Evolutionary conservation across 2,797 vertebrate species (phyloP).

Genomic region (Etheostoma nigrum): DNA sequence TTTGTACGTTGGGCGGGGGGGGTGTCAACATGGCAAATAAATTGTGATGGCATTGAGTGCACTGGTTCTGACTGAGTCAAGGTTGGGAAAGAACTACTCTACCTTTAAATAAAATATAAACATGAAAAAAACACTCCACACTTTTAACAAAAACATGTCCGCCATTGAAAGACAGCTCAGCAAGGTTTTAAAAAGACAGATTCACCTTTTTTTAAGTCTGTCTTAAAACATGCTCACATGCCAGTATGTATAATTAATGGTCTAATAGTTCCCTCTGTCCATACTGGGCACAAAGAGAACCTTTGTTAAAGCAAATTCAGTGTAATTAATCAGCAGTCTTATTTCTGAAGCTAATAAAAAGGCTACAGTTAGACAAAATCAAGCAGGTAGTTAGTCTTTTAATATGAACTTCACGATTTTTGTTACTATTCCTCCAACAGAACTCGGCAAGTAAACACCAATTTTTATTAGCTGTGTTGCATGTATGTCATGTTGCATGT

Average conservation of each 20-base stretch:
- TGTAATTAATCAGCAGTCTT: not conserved
- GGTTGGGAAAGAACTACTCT: not conserved
- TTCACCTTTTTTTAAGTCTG: not conserved
- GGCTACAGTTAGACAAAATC: not conserved
- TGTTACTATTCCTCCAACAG: not conserved
- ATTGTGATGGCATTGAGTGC: conserved; percentile 14
- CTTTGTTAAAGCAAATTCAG: not conserved
- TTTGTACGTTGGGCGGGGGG: conserved; percentile 7
- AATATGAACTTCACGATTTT: not conserved
- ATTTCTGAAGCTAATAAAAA: not conserved
- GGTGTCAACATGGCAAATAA: conserved; percentile 9
- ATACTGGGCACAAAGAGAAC: not conserved
- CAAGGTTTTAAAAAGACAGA: not conserved
- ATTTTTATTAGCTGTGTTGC: not conserved
- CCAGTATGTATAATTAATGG: not conserved
- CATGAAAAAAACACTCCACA: not conserved
- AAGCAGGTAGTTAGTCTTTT: not conserved
- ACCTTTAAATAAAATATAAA: conserved; percentile 22
- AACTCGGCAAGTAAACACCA: not conserved
- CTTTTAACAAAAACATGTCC: conserved; percentile 1
- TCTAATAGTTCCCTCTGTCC: not conserved
- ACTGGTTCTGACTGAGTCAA: conserved; percentile 5
- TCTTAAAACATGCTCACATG: not conserved
- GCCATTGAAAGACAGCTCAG: not conserved
- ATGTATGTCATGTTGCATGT: no score